These are phyloP conservation scores for Rhagoletis pomonella DNA, from an alignment of 1,140 invertebrate genomes.

Conservation along the genomic window DNA sequence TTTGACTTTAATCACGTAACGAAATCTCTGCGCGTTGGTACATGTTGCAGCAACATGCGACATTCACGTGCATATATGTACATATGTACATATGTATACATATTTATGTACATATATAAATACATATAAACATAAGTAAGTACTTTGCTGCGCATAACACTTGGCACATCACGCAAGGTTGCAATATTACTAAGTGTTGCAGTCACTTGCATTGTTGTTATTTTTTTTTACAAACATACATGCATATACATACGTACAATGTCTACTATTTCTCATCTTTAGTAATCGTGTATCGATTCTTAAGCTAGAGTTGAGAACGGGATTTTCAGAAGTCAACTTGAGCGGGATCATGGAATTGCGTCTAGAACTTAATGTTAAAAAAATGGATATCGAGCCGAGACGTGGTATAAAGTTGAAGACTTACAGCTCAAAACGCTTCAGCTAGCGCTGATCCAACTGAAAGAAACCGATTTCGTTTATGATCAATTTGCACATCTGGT, in stretches of 20 bases:
- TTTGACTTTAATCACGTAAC: conserved; percentile 36
- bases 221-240: too few species aligned
- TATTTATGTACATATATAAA: too few species aligned
- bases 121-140: neutral
- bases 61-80: neutral
- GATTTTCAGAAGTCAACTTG: neutral
- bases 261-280: too few species aligned
- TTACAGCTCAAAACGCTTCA: too few species aligned
- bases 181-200: neutral
- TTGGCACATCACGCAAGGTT: neutral
- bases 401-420: too few species aligned
- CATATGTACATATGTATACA: neutral
- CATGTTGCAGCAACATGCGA: conserved; percentile 35
- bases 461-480: too few species aligned
- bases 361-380: too few species aligned
- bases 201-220: neutral
- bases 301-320: neutral
- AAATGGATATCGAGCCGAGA: too few species aligned
- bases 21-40: neutral
- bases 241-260: too few species aligned
- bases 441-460: too few species aligned
- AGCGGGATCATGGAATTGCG: too few species aligned
- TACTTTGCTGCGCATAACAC: neutral
- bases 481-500: too few species aligned
- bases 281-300: neutral